A percentile compares a stretch with the other conserved stretches of the same genome.
phyloP scores from a whole-genome alignment of 2,797 vertebrate genomes.

The Benthosema pterotum region DNA sequence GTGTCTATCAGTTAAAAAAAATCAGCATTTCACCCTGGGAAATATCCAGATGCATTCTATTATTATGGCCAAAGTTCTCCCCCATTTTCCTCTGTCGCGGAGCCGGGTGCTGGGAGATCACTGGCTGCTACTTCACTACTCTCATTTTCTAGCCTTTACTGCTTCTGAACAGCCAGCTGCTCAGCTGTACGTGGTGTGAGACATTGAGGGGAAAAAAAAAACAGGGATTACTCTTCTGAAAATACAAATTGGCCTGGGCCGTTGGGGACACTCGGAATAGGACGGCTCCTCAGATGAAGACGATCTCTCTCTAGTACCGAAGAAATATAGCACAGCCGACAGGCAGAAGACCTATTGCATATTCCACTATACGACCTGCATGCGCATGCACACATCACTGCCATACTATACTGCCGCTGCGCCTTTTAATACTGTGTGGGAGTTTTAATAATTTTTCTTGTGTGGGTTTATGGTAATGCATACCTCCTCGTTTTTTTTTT shows the following conservation, averaged over 20 bases:
- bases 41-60: slow-evolving; percentile 56
- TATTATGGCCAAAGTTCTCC: slow-evolving; percentile 41
- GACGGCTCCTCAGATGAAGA: slow-evolving; percentile 28
- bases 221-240: slow-evolving; percentile 33
- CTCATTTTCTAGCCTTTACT: not conserved
- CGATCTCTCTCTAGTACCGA: slow-evolving; percentile 1
- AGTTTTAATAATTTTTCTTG: slow-evolving; percentile 60
- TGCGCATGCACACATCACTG: not conserved
- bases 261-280: slow-evolving; percentile 20
- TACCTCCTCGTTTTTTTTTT: slow-evolving; percentile 62
- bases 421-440: slow-evolving; percentile 50
- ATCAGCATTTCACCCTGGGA: slow-evolving; percentile 48
- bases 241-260: slow-evolving; percentile 25
- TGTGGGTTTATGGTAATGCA: slow-evolving; percentile 65
- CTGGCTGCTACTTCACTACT: slow-evolving; percentile 19
- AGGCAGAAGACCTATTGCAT: slow-evolving; percentile 36
- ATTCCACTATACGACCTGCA: too few species aligned
- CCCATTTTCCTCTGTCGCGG: slow-evolving; percentile 34
- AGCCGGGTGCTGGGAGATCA: slow-evolving; percentile 35
- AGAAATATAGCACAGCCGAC: slow-evolving; percentile 4
- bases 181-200: slow-evolving; percentile 13
- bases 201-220: slow-evolving; percentile 17
- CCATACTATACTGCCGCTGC: not conserved
- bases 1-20: slow-evolving; percentile 36
- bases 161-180: slow-evolving; percentile 19